These are phyloP conservation scores for Celastrina argiolus DNA, from an alignment of 2,888 invertebrate species.

Conservation along the genomic window DNA sequence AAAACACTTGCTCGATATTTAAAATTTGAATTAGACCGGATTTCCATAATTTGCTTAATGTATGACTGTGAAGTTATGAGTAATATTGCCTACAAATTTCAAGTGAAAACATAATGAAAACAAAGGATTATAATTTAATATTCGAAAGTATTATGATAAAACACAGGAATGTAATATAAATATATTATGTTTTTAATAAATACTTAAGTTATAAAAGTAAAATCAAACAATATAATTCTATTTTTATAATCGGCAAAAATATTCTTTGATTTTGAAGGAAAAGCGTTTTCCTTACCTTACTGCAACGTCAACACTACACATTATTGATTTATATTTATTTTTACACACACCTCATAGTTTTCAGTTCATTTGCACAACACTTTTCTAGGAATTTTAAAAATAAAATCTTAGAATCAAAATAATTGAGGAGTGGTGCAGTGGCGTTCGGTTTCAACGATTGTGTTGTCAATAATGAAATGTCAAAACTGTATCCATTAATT, in stretches of 20 bases:
- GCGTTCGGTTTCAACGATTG: constrained; percentile 34
- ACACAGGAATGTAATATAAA: neutral
- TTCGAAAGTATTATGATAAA: neutral
- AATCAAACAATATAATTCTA: neutral
- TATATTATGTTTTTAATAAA: neutral
- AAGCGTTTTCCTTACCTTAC: neutral
- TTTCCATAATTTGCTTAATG: neutral
- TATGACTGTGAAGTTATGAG: neutral
- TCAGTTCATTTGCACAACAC: neutral
- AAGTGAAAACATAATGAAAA: neutral
- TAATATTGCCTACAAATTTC: too few relatives aligned
- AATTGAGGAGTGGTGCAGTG: constrained; percentile 43
- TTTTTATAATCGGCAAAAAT: neutral
- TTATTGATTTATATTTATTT: neutral
- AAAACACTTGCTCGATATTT: neutral
- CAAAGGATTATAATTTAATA: neutral
- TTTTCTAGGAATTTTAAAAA: neutral
- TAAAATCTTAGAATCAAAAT: constrained; percentile 35
- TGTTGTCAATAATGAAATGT: constrained; percentile 25
- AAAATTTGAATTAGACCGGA: neutral
- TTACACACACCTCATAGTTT: neutral
- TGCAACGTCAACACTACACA: neutral
- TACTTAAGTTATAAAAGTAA: neutral
- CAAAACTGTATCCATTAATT: neutral
- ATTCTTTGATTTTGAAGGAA: neutral